phyloP scores from a whole-genome alignment of 2,888 invertebrate genomes.

The Temnothorax rugatulus region DNA sequence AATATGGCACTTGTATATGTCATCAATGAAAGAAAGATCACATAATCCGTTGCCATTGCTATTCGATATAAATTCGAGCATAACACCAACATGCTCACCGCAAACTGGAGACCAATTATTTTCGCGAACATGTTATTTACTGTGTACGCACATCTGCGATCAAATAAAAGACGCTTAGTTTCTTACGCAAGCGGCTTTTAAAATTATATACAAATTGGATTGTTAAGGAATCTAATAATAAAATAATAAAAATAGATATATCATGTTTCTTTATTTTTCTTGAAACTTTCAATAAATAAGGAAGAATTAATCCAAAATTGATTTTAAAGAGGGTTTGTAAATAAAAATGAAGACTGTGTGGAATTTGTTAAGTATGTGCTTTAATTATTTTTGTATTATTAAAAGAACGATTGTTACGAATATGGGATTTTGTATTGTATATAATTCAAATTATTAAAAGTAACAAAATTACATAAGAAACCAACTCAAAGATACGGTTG shows the following conservation, averaged over 20 bases:
- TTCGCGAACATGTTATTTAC: slow-evolving; percentile 14
- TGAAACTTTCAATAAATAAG: background rate
- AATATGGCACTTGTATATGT: slow-evolving; percentile 28
- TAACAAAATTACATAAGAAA: slow-evolving; percentile 10
- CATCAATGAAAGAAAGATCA: slow-evolving; percentile 9
- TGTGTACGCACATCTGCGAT: slow-evolving; percentile 19
- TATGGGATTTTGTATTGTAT: background rate
- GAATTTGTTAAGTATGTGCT: background rate
- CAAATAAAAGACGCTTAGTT: background rate
- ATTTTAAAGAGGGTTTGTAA: background rate
- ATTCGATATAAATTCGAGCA: slow-evolving; percentile 44
- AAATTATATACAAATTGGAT: background rate
- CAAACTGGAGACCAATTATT: slow-evolving; percentile 42
- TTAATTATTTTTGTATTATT: background rate
- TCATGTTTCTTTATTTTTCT: background rate
- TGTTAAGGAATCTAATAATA: background rate
- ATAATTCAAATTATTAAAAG: background rate
- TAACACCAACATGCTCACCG: slow-evolving; percentile 33
- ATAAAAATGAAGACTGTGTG: background rate
- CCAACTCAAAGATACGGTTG: slow-evolving; percentile 27
- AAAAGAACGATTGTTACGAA: background rate
- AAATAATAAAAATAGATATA: background rate
- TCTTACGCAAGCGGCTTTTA: background rate
- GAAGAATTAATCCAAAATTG: background rate
- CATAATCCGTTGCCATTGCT: background rate